Evolutionary conservation across 2,113 vertebrate genomes (phyloP).

Genomic region (Eurystomus gularis): DNA sequence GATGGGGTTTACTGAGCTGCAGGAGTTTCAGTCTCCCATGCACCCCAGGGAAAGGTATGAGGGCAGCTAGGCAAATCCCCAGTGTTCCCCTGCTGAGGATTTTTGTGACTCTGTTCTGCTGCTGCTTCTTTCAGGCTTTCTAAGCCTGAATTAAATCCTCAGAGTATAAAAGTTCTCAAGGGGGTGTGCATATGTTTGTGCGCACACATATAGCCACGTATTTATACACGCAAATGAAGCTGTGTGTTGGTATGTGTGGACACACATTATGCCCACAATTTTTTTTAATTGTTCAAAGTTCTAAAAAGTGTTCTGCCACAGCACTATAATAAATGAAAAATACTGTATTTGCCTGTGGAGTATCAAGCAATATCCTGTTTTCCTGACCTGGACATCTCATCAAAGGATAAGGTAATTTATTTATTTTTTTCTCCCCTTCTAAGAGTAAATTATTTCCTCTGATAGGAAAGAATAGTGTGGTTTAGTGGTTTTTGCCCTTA

Average conservation of each 20-base stretch:
- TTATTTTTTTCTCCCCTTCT: background rate
- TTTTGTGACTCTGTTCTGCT: background rate
- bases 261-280: accelerated
- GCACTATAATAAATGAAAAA: background rate
- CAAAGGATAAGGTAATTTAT: background rate
- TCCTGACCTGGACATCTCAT: background rate
- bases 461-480: background rate
- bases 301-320: background rate
- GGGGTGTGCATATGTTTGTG: background rate
- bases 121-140: background rate
- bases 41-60: background rate
- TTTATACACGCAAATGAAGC: accelerated
- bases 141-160: background rate
- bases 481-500: background rate
- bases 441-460: background rate
- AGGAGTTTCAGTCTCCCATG: accelerated
- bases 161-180: background rate
- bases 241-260: background rate
- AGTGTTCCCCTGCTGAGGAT: background rate
- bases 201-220: accelerated
- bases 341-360: background rate
- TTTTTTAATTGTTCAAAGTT: background rate
- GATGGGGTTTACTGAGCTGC: background rate
- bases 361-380: background rate
- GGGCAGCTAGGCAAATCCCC: accelerated